phyloP scores from a whole-genome alignment of 1,140 invertebrate genomes.

The Eufriesea mexicana region DNA sequence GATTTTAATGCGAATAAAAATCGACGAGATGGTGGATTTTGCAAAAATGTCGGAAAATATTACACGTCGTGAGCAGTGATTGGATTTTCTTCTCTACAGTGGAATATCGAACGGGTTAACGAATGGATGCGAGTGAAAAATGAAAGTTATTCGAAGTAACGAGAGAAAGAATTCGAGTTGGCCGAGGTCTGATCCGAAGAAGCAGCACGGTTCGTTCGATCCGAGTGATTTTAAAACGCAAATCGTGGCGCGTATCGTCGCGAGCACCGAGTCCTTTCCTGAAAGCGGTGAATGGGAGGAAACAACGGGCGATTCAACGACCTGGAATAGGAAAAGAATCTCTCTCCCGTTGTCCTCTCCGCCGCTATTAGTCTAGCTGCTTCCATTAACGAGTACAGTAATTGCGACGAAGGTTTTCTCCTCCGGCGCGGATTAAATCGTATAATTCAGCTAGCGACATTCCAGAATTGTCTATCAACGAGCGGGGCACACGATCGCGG shows the following conservation, averaged over 20 bases:
- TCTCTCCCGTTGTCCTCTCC: slow-evolving; percentile 53
- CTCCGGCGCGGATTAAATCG: slow-evolving; percentile 59
- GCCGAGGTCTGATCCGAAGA: no score
- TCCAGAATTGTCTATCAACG: slow-evolving; percentile 65
- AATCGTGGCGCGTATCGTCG: not conserved
- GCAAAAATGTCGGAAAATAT: no score
- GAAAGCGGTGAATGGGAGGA: slow-evolving; percentile 33
- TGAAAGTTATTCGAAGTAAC: no score
- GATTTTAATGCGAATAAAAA: no score
- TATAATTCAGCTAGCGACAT: slow-evolving; percentile 66
- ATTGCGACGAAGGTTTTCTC: slow-evolving; percentile 62
- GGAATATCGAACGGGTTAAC: no score
- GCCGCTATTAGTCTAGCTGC: slow-evolving; percentile 61
- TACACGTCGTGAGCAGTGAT: no score
- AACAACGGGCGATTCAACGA: slow-evolving; percentile 54
- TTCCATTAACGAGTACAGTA: slow-evolving; percentile 67
- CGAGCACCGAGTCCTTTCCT: not conserved
- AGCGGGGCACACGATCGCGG: slow-evolving; percentile 46
- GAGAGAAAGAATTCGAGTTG: no score
- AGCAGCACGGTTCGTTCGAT: not conserved
- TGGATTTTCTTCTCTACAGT: no score
- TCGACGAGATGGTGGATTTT: no score
- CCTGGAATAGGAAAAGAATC: slow-evolving; percentile 63
- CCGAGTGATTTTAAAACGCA: not conserved
- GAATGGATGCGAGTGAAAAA: no score